These are phyloP conservation scores for Charanyca ferruginea DNA, from an alignment of 2,888 invertebrate genomes.

Conservation along the genomic window DNA sequence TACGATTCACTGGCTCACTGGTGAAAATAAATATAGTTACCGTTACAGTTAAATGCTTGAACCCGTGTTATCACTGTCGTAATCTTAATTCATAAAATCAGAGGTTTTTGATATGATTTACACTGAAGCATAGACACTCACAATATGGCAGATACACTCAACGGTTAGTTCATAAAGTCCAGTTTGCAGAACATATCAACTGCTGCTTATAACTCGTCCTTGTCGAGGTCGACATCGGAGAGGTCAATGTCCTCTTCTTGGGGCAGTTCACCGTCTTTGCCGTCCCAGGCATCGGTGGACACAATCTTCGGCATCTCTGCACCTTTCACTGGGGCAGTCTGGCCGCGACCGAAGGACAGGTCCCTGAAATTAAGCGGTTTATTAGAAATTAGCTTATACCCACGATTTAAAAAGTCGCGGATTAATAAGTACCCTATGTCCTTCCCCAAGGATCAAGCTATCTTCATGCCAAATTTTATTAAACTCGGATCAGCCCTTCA, in stretches of 20 bases:
- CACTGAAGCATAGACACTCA: conserved; percentile 41
- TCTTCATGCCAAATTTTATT: too few species aligned
- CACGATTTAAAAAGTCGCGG: too few species aligned
- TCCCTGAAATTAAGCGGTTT: conserved; percentile 90
- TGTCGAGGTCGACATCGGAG: conserved; percentile 96
- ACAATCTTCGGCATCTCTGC: conserved; percentile 94
- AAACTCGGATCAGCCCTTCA: too few species aligned
- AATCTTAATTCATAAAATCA: conserved; percentile 22
- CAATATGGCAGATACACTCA: conserved; percentile 45
- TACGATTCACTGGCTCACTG: conserved; percentile 25
- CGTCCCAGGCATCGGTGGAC: conserved; percentile 96
- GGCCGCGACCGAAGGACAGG: conserved; percentile 97
- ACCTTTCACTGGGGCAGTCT: conserved; percentile 96
- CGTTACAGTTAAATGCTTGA: conserved; percentile 45
- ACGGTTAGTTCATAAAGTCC: conserved; percentile 41
- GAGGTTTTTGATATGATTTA: conserved; percentile 51
- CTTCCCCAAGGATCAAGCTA: too few species aligned
- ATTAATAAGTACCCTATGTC: too few species aligned
- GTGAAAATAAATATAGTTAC: conserved; percentile 30
- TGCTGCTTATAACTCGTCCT: conserved; percentile 93
- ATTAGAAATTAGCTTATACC: not conserved
- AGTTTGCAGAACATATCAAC: not conserved
- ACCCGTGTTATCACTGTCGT: conserved; percentile 22
- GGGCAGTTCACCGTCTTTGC: conserved; percentile 97
- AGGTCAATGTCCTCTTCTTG: conserved; percentile 97